These are phyloP conservation scores for Formica selysi DNA, from an alignment of 1,140 invertebrate species.

Conservation along the genomic window DNA sequence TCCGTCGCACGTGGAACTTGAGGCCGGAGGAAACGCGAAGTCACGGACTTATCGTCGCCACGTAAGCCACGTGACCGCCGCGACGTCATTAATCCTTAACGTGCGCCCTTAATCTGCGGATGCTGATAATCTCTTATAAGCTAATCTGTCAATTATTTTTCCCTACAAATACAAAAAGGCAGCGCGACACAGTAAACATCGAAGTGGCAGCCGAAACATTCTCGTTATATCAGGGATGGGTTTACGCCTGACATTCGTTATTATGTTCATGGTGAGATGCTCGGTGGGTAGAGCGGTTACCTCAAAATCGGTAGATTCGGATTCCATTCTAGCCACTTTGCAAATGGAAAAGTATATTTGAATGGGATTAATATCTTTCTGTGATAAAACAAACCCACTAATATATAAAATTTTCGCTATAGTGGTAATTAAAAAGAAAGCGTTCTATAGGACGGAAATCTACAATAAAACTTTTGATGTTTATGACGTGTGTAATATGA, in stretches of 20 bases:
- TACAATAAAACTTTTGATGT: no score
- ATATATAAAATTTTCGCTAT: no score
- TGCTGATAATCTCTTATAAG: constrained; percentile 51
- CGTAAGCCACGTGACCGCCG: constrained; percentile 50
- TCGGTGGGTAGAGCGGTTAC: no score
- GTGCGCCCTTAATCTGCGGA: constrained; percentile 56
- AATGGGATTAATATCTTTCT: no score
- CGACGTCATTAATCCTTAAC: constrained; percentile 46
- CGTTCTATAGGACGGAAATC: no score
- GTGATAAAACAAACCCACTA: no score
- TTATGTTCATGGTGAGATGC: background rate
- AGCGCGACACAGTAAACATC: constrained; percentile 70
- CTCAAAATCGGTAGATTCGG: no score
- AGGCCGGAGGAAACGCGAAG: constrained; percentile 70
- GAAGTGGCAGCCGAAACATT: constrained; percentile 70
- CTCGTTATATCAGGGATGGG: background rate
- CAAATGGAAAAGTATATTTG: no score
- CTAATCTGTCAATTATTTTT: constrained; percentile 64
- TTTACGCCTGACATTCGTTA: constrained; percentile 33
- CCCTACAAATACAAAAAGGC: constrained; percentile 78
- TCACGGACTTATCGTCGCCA: constrained; percentile 44
- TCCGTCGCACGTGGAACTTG: constrained; percentile 69
- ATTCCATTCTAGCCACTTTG: no score
- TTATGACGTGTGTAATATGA: background rate
- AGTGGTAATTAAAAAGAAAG: no score